Percentiles rank a stretch among this genome's conserved stretches.
Conservation (phyloP, 2,888 invertebrate species). For the Atethmia centrago region DNA sequence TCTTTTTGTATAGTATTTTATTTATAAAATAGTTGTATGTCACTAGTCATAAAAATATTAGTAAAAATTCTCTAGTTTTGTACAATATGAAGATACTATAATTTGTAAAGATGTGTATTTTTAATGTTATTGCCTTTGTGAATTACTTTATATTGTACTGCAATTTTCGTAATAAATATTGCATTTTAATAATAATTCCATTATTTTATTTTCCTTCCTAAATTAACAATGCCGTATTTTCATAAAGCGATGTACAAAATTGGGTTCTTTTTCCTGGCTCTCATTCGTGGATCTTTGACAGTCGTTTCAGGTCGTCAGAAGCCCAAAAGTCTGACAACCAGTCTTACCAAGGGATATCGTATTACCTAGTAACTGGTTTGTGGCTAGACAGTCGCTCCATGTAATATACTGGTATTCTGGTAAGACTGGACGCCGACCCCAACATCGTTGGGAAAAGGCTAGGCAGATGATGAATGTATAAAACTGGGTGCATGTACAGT, state of each 20-base stretch:
- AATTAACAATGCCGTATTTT: not conserved
- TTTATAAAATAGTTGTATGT: not conserved
- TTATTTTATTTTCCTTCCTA: not conserved
- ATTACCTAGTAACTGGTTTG: no score
- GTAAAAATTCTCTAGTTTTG: conserved; percentile 30
- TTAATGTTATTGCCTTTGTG: conserved; percentile 16
- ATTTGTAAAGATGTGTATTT: conserved; percentile 6
- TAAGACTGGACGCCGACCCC: no score
- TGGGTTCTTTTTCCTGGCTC: no score
- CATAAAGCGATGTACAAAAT: not conserved
- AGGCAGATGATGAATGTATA: no score
- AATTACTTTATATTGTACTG: conserved; percentile 26
- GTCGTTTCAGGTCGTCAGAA: no score
- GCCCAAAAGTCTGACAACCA: no score
- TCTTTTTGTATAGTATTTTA: not conserved
- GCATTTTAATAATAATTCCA: not conserved
- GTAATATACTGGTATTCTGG: no score
- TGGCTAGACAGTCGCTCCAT: no score
- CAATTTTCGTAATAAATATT: conserved; percentile 45
- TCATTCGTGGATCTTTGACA: no score
- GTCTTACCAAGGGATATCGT: no score
- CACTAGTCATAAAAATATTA: conserved; percentile 40
- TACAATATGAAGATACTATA: not conserved
- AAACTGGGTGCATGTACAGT: no score
- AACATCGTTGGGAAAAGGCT: no score